These are phyloP conservation scores for Phragmatobia fuliginosa DNA, from an alignment of 2,888 invertebrate species.

Conservation along the genomic window DNA sequence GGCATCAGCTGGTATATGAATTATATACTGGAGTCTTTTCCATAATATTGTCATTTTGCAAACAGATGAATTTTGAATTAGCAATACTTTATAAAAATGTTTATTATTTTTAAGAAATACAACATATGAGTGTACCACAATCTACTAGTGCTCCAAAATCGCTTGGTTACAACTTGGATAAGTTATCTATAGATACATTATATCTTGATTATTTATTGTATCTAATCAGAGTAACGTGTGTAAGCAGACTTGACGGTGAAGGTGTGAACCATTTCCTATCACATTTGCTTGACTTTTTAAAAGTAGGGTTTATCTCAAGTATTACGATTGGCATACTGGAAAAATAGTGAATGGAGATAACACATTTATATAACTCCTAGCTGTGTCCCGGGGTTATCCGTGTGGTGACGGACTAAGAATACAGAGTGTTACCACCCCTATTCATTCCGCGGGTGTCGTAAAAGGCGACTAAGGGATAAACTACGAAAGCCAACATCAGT, in stretches of 20 bases:
- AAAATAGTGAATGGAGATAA: neutral
- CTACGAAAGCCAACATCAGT: too few species aligned
- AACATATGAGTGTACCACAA: neutral
- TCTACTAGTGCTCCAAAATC: neutral
- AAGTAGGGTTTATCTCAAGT: neutral
- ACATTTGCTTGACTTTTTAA: neutral
- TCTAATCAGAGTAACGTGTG: constrained; percentile 1
- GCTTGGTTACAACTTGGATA: neutral
- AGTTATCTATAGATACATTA: neutral
- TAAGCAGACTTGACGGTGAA: neutral
- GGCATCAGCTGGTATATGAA: too few species aligned
- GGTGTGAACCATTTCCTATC: constrained; percentile 1
- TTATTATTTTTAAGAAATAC: neutral
- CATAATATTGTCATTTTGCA: too few species aligned
- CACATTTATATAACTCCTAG: too few species aligned
- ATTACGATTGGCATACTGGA: neutral
- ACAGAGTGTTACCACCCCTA: too few species aligned
- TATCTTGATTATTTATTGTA: constrained; percentile 10
- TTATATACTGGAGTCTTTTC: too few species aligned
- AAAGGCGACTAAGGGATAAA: too few species aligned
- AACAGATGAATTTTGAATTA: too few species aligned
- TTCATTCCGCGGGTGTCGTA: too few species aligned
- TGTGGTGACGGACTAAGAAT: too few species aligned
- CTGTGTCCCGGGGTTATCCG: too few species aligned
- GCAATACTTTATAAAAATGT: too few species aligned